phyloP scores from a whole-genome alignment of 2,113 vertebrate species.

The Cygnus buccinator region DNA sequence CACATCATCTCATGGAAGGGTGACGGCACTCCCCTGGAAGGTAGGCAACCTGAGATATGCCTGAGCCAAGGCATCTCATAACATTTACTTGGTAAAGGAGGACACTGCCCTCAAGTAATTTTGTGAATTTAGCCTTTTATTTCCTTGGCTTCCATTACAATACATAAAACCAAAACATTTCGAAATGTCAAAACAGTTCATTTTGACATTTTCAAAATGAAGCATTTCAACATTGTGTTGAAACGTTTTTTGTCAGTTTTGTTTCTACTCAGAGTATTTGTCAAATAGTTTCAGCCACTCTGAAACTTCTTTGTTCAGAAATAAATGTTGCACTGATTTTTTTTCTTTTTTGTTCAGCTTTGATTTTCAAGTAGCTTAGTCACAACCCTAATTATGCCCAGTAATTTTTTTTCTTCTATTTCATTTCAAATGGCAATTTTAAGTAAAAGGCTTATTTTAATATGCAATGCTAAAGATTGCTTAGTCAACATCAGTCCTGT shows the following conservation, averaged over 20 bases:
- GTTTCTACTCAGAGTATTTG: neutral
- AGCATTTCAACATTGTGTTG: neutral
- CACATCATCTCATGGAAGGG: neutral
- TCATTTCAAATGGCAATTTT: neutral
- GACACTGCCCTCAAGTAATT: neutral
- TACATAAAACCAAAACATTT: neutral
- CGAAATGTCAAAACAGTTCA: neutral
- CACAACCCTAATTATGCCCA: neutral
- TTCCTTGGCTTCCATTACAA: neutral
- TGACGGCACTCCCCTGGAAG: neutral
- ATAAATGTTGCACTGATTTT: neutral
- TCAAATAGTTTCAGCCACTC: neutral
- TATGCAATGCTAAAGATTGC: neutral
- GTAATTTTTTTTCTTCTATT: neutral
- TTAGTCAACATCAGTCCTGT: neutral
- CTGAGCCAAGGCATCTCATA: neutral
- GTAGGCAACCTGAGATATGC: neutral
- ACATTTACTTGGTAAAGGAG: neutral
- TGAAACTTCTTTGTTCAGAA: neutral
- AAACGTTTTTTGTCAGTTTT: slow-evolving; percentile 35
- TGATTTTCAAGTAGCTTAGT: slow-evolving; percentile 2
- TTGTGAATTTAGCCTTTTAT: neutral
- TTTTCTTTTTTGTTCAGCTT: neutral
- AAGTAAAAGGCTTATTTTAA: neutral
- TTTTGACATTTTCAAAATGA: slow-evolving; percentile 41